A percentile compares a stretch with the other conserved stretches of the same genome.
Evolutionary conservation across 1,140 invertebrate genomes (phyloP).

Genomic region (Dufourea novaeangliae): DNA sequence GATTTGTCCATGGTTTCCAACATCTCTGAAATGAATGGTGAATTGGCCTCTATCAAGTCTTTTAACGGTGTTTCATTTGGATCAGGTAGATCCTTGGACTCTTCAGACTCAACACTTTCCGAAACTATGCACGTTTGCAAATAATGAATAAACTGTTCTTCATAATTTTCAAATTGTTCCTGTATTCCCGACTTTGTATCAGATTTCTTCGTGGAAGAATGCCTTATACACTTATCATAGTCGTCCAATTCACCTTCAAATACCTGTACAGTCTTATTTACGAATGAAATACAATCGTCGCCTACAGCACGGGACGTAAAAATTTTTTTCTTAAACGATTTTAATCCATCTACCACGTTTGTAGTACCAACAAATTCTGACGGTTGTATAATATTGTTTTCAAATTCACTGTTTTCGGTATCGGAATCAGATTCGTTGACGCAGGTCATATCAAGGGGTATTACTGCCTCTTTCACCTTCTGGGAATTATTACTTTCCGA

Average conservation of each 20-base stretch:
- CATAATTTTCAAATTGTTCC: constrained; percentile 69
- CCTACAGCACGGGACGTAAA: constrained; percentile 60
- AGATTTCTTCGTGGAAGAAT: constrained; percentile 66
- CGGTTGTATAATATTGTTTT: background rate
- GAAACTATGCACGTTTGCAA: constrained; percentile 73
- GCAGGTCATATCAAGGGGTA: constrained; percentile 77
- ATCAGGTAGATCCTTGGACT: constrained; percentile 33
- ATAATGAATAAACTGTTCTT: constrained; percentile 74
- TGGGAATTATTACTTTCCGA: background rate
- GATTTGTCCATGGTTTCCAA: constrained; percentile 54
- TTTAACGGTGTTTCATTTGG: constrained; percentile 63
- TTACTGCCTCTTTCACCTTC: constrained; percentile 22
- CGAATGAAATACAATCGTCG: constrained; percentile 8
- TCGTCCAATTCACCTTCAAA: constrained; percentile 67
- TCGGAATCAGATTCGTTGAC: constrained; percentile 72
- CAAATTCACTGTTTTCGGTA: constrained; percentile 27
- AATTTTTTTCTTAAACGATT: constrained; percentile 62
- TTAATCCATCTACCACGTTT: constrained; percentile 60
- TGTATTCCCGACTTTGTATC: constrained; percentile 34
- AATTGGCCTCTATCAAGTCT: constrained; percentile 70
- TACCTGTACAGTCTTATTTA: constrained; percentile 68
- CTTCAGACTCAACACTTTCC: constrained; percentile 61
- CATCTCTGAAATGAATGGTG: constrained; percentile 70
- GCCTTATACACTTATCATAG: constrained; percentile 74
- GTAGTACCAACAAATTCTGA: constrained; percentile 35